phyloP scores from a whole-genome alignment of 2,888 invertebrate species.

The Coelinius sp. region DNA sequence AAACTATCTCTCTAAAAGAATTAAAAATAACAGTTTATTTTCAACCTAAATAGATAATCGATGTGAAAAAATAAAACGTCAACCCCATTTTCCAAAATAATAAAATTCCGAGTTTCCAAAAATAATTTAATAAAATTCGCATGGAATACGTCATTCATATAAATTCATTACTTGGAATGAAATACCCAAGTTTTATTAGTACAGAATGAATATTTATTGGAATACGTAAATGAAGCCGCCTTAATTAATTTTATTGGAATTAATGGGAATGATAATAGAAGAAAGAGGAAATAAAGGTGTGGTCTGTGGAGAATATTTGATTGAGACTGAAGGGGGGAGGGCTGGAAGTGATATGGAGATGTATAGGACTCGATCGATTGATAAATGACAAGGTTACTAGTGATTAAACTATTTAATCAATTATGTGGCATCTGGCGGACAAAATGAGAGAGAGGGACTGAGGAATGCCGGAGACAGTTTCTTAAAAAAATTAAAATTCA shows the following conservation, averaged over 20 bases:
- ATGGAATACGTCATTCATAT: not conserved
- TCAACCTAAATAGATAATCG: not conserved
- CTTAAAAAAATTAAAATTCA: not conserved
- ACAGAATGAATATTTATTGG: slow-evolving; percentile 6
- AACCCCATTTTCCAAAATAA: too few species aligned
- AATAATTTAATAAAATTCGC: slow-evolving; percentile 1
- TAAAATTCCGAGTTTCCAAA: too few species aligned
- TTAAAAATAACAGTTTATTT: not conserved
- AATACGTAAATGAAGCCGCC: slow-evolving; percentile 3
- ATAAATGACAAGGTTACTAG: slow-evolving; percentile 46
- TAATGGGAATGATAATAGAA: slow-evolving; percentile 9
- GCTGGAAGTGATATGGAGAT: slow-evolving; percentile 4
- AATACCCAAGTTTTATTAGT: not conserved
- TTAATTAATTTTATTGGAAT: slow-evolving; percentile 14
- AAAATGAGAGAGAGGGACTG: slow-evolving; percentile 10
- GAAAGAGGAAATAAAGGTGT: slow-evolving; percentile 12
- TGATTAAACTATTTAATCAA: slow-evolving; percentile 52
- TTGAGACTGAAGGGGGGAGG: not conserved
- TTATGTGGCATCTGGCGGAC: slow-evolving; percentile 48
- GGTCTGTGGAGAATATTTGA: not conserved
- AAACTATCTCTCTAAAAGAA: not conserved
- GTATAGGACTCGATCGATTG: slow-evolving; percentile 40
- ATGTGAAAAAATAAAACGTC: too few species aligned
- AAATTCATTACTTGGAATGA: not conserved
- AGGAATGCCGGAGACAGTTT: not conserved